Evolutionary conservation across 92 coral and sea anemone genomes (phyloP), one percentile per base, ranked within the genome.

Genomic region (Nematostella vectensis): DNA sequence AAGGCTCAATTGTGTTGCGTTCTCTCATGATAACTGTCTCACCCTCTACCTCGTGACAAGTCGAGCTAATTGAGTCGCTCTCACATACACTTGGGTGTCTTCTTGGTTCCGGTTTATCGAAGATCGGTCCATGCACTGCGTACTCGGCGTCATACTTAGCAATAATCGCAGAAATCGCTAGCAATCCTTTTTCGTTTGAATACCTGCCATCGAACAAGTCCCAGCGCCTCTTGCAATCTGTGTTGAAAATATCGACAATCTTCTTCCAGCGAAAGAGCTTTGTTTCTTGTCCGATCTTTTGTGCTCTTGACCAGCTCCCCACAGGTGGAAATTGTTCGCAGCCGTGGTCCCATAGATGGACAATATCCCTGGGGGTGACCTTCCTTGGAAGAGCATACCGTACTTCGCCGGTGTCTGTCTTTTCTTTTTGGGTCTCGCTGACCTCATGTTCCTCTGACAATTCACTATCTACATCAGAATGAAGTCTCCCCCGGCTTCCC

Each of bases 181-280:
- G 59, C 55, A 77, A 77, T 4, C 93, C 89, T 37, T 79, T 85
- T 19, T 86, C 99, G 51, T 81, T 85, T 31, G 89, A 68, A 57
- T 85, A 93, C 56, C 80, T 79, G 2, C 63, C 63, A 8, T 74
- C 78, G 69, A 93, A 93, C 70, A 39, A 15, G 19, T 76, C 74
- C 99, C 99, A 93, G 29, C 59, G 72, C 21, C 93, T 77, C 23
- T 72, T 58, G 42, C 99, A 86, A 47, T 93, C 95, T 19, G 67
- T 62, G 53, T 78, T 86, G 47, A 93, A 93, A 53, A 93, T 79
- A 51, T 93, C 99, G 17, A 82, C 99, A 44, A 93, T 79, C 63
- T 93, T 93, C 42, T 80, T 88, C 99, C 99, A 93, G 21, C 99
- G 96, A 57, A 93, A 93, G 26, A 93, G 80, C 77, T 93, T 93